These are phyloP conservation scores for Bothrops jararaca DNA, from an alignment of 2,113 vertebrate genomes.

Conservation along the genomic window DNA sequence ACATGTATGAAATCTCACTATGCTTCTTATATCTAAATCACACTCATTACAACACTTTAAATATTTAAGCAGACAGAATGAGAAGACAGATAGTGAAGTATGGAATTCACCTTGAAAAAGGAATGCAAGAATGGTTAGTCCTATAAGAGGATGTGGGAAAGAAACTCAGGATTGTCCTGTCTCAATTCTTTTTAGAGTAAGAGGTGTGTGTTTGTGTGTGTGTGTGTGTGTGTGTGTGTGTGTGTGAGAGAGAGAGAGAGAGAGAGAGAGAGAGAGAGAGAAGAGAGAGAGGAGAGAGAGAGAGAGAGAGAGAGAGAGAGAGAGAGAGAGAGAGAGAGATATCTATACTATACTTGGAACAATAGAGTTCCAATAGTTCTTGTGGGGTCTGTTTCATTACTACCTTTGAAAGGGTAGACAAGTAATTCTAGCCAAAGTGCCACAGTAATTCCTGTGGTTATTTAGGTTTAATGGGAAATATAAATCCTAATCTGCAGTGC, in stretches of 20 bases:
- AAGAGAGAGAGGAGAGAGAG: too few species aligned
- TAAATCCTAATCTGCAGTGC: not conserved
- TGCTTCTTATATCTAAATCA: not conserved
- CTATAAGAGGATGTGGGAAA: too few species aligned
- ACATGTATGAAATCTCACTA: not conserved
- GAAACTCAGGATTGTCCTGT: not conserved
- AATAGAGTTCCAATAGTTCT: not conserved
- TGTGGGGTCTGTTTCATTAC: not conserved
- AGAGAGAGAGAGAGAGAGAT: not conserved
- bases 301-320: too few species aligned
- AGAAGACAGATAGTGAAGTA: not conserved
- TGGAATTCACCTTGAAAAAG: not conserved
- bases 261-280: too few species aligned
- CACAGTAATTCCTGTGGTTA: not conserved
- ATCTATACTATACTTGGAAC: not conserved
- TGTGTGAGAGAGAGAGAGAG: too few species aligned
- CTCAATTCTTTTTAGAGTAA: not conserved
- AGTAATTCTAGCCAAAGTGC: not conserved
- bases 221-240: not conserved
- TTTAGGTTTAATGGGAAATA: not conserved
- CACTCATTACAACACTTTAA: not conserved
- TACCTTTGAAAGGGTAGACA: not conserved
- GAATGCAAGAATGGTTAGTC: too few species aligned
- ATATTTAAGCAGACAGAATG: fast-evolving
- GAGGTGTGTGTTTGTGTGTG: too few species aligned